phyloP scores from a whole-genome alignment of 2,113 vertebrate genomes.

The Anthoscopus minutus region DNA sequence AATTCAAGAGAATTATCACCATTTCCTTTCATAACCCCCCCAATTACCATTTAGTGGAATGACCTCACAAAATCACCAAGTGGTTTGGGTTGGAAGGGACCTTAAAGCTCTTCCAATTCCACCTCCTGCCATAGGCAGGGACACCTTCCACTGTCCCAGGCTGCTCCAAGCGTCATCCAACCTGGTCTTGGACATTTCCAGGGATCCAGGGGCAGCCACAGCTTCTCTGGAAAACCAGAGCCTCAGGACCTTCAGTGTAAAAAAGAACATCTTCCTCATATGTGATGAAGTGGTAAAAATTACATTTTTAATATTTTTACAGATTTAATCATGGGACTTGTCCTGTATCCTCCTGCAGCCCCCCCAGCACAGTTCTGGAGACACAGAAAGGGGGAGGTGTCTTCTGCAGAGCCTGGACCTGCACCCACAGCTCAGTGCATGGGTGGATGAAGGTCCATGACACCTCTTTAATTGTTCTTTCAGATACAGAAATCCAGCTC shows the following conservation, averaged over 20 bases:
- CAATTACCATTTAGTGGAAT: neutral
- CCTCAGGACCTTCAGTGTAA: neutral
- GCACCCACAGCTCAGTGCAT: neutral
- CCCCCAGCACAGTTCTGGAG: neutral
- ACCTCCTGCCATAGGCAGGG: neutral
- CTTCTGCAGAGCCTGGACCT: neutral
- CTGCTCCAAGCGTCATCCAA: fast-evolving
- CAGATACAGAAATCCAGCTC: neutral
- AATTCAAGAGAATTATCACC: neutral
- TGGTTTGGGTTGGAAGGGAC: neutral
- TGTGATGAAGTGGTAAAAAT: fast-evolving
- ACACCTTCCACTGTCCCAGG: neutral
- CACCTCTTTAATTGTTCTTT: neutral
- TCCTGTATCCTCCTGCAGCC: neutral
- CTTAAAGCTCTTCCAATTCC: fast-evolving
- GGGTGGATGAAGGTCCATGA: neutral
- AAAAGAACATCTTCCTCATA: neutral
- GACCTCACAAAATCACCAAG: neutral
- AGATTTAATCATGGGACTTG: neutral
- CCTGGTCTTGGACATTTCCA: neutral
- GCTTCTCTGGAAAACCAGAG: neutral
- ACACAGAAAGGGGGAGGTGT: fast-evolving
- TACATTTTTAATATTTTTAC: fast-evolving
- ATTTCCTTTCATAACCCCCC: fast-evolving
- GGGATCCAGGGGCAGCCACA: neutral